Evolutionary conservation across 2,888 invertebrate genomes (phyloP).

Genomic region (Dynastes hyllus): DNA sequence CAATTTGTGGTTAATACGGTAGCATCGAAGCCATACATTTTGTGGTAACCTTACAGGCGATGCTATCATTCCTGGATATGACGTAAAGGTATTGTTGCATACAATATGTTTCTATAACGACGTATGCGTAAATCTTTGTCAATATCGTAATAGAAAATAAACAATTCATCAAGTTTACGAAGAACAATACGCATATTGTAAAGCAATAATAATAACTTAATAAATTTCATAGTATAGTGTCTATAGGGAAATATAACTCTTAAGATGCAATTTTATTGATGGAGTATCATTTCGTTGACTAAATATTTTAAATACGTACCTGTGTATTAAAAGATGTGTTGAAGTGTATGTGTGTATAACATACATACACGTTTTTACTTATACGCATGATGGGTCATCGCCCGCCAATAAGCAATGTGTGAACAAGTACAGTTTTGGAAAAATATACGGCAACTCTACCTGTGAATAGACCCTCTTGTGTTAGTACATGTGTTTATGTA

Average conservation of each 20-base stretch:
- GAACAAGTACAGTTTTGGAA: conserved; percentile 57
- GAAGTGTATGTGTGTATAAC: conserved; percentile 48
- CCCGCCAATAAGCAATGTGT: conserved; percentile 58
- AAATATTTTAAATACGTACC: conserved; percentile 5
- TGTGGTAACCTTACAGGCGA: not conserved
- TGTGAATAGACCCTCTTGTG: conserved; percentile 43
- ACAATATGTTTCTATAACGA: not conserved
- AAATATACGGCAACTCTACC: conserved; percentile 55
- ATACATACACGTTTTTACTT: conserved; percentile 55
- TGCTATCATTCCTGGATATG: not conserved
- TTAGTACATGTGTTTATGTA: conserved; percentile 8
- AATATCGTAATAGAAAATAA: not conserved
- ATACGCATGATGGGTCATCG: conserved; percentile 58
- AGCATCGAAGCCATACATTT: conserved; percentile 1
- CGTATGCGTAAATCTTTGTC: not conserved
- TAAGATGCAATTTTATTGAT: not conserved
- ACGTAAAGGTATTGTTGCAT: not conserved
- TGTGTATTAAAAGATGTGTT: not conserved
- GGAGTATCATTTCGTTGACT: conserved; percentile 33
- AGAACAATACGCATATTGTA: no score
- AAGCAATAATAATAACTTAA: no score
- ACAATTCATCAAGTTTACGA: not conserved
- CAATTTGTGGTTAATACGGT: conserved; percentile 20
- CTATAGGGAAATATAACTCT: no score
- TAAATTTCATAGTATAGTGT: no score